Evolutionary conservation across 1,140 invertebrate species (phyloP).

Genomic region (Rhagoletis zephyria): DNA sequence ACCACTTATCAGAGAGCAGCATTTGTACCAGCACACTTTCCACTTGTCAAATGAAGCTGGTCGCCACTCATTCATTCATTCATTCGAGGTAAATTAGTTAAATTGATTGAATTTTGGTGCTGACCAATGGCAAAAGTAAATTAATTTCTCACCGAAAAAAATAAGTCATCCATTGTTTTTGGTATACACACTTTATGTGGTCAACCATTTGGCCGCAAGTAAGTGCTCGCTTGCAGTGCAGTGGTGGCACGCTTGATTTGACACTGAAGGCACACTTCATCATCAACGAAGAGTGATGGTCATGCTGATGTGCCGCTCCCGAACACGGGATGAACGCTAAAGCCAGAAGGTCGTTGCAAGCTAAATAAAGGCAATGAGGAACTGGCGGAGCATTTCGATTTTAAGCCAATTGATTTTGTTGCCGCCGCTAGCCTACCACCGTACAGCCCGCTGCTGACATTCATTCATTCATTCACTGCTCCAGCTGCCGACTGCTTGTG

Average conservation of each 20-base stretch:
- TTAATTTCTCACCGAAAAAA: background rate
- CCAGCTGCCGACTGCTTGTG: background rate
- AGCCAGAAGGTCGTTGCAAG: background rate
- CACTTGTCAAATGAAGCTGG: background rate
- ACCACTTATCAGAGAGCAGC: background rate
- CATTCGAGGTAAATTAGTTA: slow-evolving; percentile 10
- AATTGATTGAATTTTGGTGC: slow-evolving; percentile 23
- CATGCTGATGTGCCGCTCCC: background rate
- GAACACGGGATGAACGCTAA: slow-evolving; percentile 13
- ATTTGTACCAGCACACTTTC: background rate
- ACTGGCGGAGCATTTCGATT: background rate
- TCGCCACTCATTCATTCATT: background rate
- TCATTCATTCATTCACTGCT: background rate
- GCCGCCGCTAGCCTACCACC: background rate
- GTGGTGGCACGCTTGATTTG: slow-evolving; percentile 16
- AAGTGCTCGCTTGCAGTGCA: background rate
- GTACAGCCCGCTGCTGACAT: background rate
- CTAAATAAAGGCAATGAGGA: background rate
- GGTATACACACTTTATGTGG: background rate
- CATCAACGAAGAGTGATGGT: background rate
- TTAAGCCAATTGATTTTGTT: slow-evolving; percentile 19
- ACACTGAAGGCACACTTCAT: slow-evolving; percentile 31
- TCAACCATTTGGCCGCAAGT: too few relatives aligned
- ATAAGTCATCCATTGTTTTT: background rate
- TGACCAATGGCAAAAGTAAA: background rate